phyloP scores from a whole-genome alignment of 1,140 invertebrate genomes.

The Macrotrachela quadricornifera region DNA sequence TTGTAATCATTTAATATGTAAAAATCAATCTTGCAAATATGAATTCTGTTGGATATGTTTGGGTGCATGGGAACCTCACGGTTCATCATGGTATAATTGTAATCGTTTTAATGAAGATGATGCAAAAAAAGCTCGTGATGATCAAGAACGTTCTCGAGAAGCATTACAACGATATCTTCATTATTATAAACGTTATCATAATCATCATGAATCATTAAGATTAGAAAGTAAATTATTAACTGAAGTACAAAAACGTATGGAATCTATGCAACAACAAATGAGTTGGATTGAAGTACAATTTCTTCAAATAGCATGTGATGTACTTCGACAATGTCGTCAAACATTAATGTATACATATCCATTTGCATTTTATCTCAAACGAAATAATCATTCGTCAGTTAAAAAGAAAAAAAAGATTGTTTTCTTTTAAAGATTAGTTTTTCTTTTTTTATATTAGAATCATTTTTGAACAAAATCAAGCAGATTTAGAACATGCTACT shows the following conservation, averaged over 20 bases:
- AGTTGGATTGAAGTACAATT: conserved; percentile 99
- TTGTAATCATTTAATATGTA: conserved; percentile 98
- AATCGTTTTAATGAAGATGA: conserved; percentile 93
- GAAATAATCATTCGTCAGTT: conserved; percentile 96
- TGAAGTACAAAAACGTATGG: conserved; percentile 81
- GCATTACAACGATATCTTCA: conserved; percentile 80
- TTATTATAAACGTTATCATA: conserved; percentile 97
- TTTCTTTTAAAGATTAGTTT: conserved; percentile 13
- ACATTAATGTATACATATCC: conserved; percentile 98
- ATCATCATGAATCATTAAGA: conserved; percentile 93
- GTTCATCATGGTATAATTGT: conserved; percentile 93
- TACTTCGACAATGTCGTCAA: conserved; percentile 83
- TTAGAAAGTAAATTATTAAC: conserved; percentile 64
- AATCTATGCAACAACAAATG: conserved; percentile 99
- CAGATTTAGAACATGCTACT: conserved; percentile 83
- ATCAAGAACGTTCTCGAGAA: conserved; percentile 74
- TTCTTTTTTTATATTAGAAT: not conserved
- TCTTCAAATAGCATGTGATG: conserved; percentile 86
- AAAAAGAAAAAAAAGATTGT: conserved; percentile 73
- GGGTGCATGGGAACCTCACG: conserved; percentile 93
- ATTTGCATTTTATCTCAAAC: conserved; percentile 89
- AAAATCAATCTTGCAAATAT: conserved; percentile 88
- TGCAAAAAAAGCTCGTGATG: conserved; percentile 77
- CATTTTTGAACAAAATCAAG: conserved; percentile 47
- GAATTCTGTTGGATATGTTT: conserved; percentile 99